Base-by-base conservation (phyloP, 1,140 invertebrate genomes). In the Mactra quadrangularis region DNA sequence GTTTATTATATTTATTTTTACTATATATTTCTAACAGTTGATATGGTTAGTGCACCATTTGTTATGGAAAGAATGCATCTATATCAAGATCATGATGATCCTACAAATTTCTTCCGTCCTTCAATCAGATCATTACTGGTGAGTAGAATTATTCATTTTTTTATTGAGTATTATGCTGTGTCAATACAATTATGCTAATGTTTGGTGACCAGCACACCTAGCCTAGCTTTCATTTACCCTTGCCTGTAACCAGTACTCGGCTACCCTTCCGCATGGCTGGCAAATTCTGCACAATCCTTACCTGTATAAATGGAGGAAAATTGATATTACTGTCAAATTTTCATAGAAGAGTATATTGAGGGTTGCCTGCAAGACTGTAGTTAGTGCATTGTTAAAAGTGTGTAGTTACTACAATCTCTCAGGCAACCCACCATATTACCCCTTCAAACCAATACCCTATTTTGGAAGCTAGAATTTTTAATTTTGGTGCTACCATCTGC, bases 31-130 rank as follows among this genome's bases (percentile, higher is more conserved):
- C 62, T 89, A 89, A 52, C 82, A 90, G 90, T 87, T 38, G 89
- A 91, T 50, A 90, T 86, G 83, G 87, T 91, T n/a, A 91, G 89
- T 66, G 89, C 90, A 27, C 88, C 87, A 45, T 93, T 93, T 84
- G 35, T 82, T 22, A 89, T 89, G 85, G 85, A 91, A 25, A 90
- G 86, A 75, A 87, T 91, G n/a, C 83, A 92, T 47, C 68, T 89
- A 45, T 93, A 89, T 85, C 81, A 88, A 17, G 83, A 86, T 25
- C 84, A 89, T 70, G 87, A 93, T 50, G 79, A 91, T 66, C 88
- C 89, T 53, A 87, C 88, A 4, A 76, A 85, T 19, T 92, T 93
- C 83, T 92, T 93, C 81, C 83, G 91, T 27, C 89, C 92, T 29
- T 75, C 92, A 22, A 53, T 92, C 0, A 81, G 92, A 59, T 89